Base-by-base conservation (phyloP, 1,140 invertebrate species). In the Coelopa frigida region DNA sequence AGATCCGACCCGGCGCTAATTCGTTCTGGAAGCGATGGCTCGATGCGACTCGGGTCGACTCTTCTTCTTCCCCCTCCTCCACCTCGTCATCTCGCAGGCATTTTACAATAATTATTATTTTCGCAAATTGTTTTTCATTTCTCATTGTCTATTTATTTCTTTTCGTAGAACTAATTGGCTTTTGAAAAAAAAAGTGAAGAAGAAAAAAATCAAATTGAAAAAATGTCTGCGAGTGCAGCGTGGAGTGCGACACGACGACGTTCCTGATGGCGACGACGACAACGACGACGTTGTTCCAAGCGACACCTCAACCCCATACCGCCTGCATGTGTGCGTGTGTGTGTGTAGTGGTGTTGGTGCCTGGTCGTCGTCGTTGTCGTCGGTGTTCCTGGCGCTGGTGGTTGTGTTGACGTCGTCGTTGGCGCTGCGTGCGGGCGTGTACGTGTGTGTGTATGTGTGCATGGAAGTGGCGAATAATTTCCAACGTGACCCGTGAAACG, bases 331-430 rank as follows among this genome's bases (percentile, higher is more conserved):
- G 14, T 24, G 21, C 49, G 35, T 39, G 17, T 44, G 24, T 31
- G 29, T 52, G 46, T 40, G 22, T 14, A 44, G 42, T 33, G 31
- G 36, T 24, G 33, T 12, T 22, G 4, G 17, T 22, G 26, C 15
- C n/a, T 31, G 21, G 42, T 43, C 46, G 50, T 41, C 40, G 44
- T 50, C 50, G 42, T 47, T 26, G 46, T 46, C 12, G 36, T 23
- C 45, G 48, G 10, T 17, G 36, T 46, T 33, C 26, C 36, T 48
- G 39, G 14, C 18, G 46, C 43, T 51, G 39, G 44, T 36, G 40
- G 44, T 22, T 18, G 38, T 41, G 43, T 39, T 24, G 37, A 36
- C 41, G 48, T 29, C 24, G 43, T 24, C 31, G 32, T 29, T 8
- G 7, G n/a, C n/a, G 27, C 7, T 29, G n/a, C n/a, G 27, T 29